A percentile compares a stretch with the other conserved stretches of the same genome.
Conservation (phyloP, 2,888 invertebrate genomes). For the Meganola albula region DNA sequence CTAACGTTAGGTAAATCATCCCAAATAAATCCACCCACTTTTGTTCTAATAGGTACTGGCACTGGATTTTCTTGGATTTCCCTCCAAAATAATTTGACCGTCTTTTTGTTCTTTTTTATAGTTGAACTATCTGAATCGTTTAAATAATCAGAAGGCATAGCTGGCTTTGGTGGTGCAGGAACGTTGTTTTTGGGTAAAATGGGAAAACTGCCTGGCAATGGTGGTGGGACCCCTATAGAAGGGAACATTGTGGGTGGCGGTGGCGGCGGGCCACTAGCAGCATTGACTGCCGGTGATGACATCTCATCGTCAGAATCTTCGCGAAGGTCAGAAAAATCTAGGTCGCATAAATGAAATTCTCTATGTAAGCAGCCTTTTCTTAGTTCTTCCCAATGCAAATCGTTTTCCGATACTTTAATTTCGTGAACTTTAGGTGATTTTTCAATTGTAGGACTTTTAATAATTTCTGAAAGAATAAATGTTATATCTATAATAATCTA, state of each 20-base stretch:
- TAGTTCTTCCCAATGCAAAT: conserved; percentile 96
- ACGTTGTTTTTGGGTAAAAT: conserved; percentile 60
- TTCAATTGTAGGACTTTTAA: conserved; percentile 84
- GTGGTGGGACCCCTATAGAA: conserved; percentile 58
- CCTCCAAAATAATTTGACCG: conserved; percentile 98
- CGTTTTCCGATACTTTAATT: conserved; percentile 93
- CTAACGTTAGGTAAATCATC: conserved; percentile 90
- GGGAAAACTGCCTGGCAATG: conserved; percentile 70
- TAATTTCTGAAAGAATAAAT: conserved; percentile 71
- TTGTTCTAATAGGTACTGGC: conserved; percentile 70
- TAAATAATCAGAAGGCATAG: conserved; percentile 47
- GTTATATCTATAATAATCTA: background rate
- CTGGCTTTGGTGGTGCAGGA: conserved; percentile 58
- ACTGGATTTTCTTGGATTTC: conserved; percentile 89
- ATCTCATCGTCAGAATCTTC: conserved; percentile 92
- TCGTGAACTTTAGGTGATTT: conserved; percentile 81
- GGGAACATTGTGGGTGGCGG: conserved; percentile 85
- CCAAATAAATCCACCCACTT: conserved; percentile 89
- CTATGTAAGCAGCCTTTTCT: conserved; percentile 83
- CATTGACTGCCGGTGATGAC: conserved; percentile 80
- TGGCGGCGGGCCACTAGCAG: conserved; percentile 85
- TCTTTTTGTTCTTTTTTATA: conserved; percentile 93
- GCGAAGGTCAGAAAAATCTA: conserved; percentile 96
- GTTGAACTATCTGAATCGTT: conserved; percentile 68
- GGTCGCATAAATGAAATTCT: conserved; percentile 91